These are phyloP conservation scores for Peromyscus eremicus DNA, from an alignment of 2,797 vertebrate genomes.

Conservation along the genomic window DNA sequence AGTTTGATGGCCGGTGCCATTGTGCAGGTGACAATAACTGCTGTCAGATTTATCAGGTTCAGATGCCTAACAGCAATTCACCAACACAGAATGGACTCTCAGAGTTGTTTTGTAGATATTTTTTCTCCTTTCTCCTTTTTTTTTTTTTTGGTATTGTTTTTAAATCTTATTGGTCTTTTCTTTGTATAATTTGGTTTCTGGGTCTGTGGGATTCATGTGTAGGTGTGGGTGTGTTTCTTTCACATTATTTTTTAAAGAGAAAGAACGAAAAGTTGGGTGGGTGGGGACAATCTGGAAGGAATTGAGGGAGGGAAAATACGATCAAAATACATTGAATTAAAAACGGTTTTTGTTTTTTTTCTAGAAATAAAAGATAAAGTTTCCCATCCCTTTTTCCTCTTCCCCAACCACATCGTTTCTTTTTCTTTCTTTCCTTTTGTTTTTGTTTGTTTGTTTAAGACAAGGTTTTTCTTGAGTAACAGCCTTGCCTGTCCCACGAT, in stretches of 20 bases:
- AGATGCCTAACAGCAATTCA: accelerated
- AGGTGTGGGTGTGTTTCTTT: neutral
- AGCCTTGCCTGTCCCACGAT: too few relatives aligned
- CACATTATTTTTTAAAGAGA: neutral
- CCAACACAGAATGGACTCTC: neutral
- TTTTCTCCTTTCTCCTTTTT: too few relatives aligned
- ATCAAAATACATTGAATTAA: neutral
- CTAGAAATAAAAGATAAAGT: neutral
- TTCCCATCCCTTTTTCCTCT: neutral
- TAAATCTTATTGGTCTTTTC: too few relatives aligned
- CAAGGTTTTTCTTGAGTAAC: neutral
- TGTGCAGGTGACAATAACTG: neutral
- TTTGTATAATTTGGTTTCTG: neutral
- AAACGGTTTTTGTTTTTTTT: too few relatives aligned
- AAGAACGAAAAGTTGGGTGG: neutral
- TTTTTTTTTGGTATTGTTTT: neutral
- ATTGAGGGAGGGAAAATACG: neutral
- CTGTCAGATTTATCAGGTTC: neutral
- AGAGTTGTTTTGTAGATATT: neutral
- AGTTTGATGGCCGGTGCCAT: neutral
- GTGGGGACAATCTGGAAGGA: neutral
- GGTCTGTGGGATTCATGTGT: neutral
- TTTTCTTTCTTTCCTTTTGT: too few relatives aligned
- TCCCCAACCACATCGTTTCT: too few relatives aligned
- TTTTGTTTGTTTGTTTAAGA: neutral